Base-by-base conservation (phyloP, 2,888 invertebrate species). In the Andrena praecox region DNA sequence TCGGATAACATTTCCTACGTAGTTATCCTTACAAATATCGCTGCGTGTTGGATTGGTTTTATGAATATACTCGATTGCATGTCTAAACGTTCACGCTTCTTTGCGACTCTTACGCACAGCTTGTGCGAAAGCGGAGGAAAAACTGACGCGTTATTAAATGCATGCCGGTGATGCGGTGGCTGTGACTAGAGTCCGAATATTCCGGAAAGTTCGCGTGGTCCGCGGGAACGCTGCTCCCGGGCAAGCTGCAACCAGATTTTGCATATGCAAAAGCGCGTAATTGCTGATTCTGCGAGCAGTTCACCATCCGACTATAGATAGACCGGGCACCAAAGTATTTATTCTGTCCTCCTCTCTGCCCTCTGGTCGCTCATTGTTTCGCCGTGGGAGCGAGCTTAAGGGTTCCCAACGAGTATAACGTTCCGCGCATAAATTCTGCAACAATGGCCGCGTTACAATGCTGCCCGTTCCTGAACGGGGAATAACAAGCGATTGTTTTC, bases 231-330 rank as follows among this genome's bases (percentile, higher is more conserved):
- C 52, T 67, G 20, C 33, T 72, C 3, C 33, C 42, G 29, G 52
- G 62, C 62, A 24, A 20, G 50, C 33, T 54, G 67, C 48, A 78
- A 78, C 68, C 69, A 78, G 42, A 79, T 78, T 79, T 79, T 77
- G 78, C 78, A 79, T 79, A 77, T 79, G 78, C 63, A 77, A 77
- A 63, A 50, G 35, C 60, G 35, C 48, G 63, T 78, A 78, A 79
- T 79, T 79, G 54, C 79, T 77, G 50, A 60, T 66, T 73, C 77
- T 35, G 33, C 33, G 56, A 50, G 78, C 78, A 69, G 63, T 78
- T 77, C 63, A 64, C 54, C 35, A n/a, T n/a, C n/a, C 52, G 33
- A 63, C 24, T 68, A 63, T 63, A 29, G 42, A 62, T 35, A 7
- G 27, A 63, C 27, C 10, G 7, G 24, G 35, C 20, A 52, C 16